A percentile compares a stretch with the other conserved stretches of the same genome.
Evolutionary conservation across 2,797 vertebrate genomes (phyloP).

Genomic region (Coregonus ussuriensis): DNA sequence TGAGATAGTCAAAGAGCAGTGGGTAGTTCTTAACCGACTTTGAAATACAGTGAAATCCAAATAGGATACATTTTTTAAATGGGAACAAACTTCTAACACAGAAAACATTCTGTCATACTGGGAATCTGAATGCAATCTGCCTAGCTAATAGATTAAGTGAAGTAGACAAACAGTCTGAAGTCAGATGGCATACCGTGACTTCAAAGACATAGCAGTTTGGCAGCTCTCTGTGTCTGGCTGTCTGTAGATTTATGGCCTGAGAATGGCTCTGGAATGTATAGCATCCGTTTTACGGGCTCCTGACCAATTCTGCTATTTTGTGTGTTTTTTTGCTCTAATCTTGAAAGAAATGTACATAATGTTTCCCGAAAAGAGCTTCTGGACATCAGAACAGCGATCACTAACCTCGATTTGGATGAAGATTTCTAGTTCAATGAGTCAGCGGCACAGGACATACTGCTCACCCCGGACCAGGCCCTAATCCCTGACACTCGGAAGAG

Average conservation of each 20-base stretch:
- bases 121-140: background rate
- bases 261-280: no score
- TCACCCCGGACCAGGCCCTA: no score
- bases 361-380: no score
- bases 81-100: background rate
- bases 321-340: no score
- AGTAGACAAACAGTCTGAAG: slow-evolving; percentile 4
- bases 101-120: background rate
- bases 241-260: slow-evolving; percentile 94
- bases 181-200: slow-evolving; percentile 75
- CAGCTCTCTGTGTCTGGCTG: slow-evolving; percentile 86
- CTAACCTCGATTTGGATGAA: no score
- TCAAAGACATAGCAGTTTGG: slow-evolving; percentile 93
- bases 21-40: slow-evolving; percentile 69
- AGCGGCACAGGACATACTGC: no score
- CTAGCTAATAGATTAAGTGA: background rate
- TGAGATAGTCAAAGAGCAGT: slow-evolving; percentile 87
- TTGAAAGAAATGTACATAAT: no score
- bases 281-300: slow-evolving; percentile 70
- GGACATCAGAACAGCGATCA: no score
- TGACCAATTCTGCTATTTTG: slow-evolving; percentile 34
- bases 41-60: background rate
- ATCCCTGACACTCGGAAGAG: no score
- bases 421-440: no score
- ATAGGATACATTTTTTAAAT: background rate